phyloP scores from a whole-genome alignment of 2,113 vertebrate species.

The Tragelaphus strepsiceros region DNA sequence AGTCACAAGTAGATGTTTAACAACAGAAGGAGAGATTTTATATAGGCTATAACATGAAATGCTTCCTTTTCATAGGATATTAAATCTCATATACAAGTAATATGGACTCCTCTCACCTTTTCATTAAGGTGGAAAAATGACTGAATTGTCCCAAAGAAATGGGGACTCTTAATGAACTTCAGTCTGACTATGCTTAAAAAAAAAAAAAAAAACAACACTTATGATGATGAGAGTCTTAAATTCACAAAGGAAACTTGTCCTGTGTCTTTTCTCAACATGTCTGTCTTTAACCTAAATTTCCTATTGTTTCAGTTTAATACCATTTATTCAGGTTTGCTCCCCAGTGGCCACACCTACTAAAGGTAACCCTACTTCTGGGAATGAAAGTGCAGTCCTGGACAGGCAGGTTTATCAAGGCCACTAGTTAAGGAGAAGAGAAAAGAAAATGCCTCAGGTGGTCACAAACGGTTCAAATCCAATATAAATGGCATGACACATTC shows the following conservation, averaged over 20 bases:
- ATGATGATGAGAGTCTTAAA: neutral
- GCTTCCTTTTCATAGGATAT: neutral
- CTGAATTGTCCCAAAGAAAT: neutral
- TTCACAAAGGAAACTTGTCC: constrained; percentile 25
- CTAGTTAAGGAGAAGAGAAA: neutral
- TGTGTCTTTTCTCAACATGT: constrained; percentile 6
- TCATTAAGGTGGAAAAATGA: neutral
- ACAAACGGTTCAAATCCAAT: neutral
- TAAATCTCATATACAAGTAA: neutral
- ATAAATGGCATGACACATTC: neutral
- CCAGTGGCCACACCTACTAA: neutral
- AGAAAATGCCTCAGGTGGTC: neutral
- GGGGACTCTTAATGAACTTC: neutral
- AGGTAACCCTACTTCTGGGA: constrained; percentile 31
- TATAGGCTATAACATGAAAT: neutral
- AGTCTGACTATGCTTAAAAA: neutral
- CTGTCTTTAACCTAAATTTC: constrained; percentile 20
- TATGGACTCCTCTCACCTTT: neutral
- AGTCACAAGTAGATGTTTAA: neutral
- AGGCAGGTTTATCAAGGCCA: constrained; percentile 11
- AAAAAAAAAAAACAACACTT: neutral
- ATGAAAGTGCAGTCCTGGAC: neutral
- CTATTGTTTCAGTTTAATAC: constrained; percentile 46
- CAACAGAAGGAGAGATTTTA: neutral
- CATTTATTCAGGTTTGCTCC: constrained; percentile 27